A percentile compares a stretch with the other conserved stretches of the same genome.
Conservation (phyloP, 2,888 invertebrate species). For the Agrochola lota region DNA sequence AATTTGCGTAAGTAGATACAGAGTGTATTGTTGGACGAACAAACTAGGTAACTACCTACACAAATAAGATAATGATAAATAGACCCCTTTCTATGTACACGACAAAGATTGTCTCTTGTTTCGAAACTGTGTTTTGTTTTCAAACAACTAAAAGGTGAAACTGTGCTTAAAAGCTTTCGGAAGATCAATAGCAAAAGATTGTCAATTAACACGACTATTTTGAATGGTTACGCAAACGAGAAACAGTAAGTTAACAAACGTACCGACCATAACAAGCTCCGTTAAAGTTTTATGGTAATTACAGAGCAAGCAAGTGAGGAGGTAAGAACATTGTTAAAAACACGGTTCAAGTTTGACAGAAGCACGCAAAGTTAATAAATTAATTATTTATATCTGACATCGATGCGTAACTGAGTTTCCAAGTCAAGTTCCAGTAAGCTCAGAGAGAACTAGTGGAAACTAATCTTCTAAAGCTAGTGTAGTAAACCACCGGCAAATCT, state of each 20-base stretch:
- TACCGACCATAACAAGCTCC: slow-evolving; percentile 33
- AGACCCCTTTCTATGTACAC: slow-evolving; percentile 47
- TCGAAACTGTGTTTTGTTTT: slow-evolving; percentile 36
- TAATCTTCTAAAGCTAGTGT: slow-evolving; percentile 66
- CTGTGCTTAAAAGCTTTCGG: slow-evolving; percentile 33
- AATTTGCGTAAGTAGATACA: slow-evolving; percentile 72
- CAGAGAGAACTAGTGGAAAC: slow-evolving; percentile 58
- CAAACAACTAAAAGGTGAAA: slow-evolving; percentile 32
- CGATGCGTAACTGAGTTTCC: slow-evolving; percentile 56
- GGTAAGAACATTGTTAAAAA: slow-evolving; percentile 24
- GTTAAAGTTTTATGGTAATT: slow-evolving; percentile 52
- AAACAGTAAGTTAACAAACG: slow-evolving; percentile 28
- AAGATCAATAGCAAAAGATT: slow-evolving; percentile 25
- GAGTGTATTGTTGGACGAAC: slow-evolving; percentile 62
- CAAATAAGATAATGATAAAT: slow-evolving; percentile 58
- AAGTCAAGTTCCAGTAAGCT: slow-evolving; percentile 56
- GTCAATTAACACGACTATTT: slow-evolving; percentile 46
- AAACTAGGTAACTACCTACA: slow-evolving; percentile 49
- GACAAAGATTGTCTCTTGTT: slow-evolving; percentile 47
- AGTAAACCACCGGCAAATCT: slow-evolving; percentile 72
- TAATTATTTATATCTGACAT: slow-evolving; percentile 46
- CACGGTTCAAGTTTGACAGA: slow-evolving; percentile 19
- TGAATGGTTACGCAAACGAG: slow-evolving; percentile 38
- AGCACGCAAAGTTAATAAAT: slow-evolving; percentile 30
- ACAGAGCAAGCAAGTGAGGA: slow-evolving; percentile 18